Percentiles rank a stretch among this genome's conserved stretches.
Evolutionary conservation across 2,113 vertebrate species (phyloP).

Genomic region (Psittacara wagleri): DNA sequence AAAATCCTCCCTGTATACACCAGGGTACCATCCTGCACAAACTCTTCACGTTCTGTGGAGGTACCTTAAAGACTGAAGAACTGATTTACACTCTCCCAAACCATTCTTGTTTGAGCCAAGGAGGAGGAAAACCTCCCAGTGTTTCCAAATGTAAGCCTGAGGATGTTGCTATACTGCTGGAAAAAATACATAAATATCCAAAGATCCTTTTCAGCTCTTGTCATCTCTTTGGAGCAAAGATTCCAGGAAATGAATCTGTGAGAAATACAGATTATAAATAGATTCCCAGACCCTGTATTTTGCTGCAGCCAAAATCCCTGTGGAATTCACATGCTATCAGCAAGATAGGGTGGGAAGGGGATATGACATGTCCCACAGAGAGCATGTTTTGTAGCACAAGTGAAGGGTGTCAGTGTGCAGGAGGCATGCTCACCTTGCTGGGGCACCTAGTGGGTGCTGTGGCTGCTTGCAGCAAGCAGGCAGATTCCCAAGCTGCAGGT

Average conservation of each 20-base stretch:
- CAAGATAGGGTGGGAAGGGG: background rate
- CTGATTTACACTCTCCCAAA: background rate
- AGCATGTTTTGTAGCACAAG: background rate
- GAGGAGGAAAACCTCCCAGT: background rate
- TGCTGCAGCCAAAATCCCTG: background rate
- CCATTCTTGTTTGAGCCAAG: background rate
- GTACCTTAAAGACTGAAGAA: background rate
- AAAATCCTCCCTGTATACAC: background rate
- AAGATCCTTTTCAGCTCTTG: background rate
- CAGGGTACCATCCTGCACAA: background rate
- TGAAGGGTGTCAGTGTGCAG: background rate
- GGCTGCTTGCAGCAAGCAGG: background rate
- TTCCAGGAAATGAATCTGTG: background rate
- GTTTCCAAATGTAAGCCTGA: background rate
- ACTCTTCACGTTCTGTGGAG: background rate
- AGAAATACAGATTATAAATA: background rate
- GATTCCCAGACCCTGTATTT: background rate
- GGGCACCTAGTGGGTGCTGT: background rate
- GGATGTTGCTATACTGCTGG: background rate
- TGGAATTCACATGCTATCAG: background rate
- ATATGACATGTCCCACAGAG: background rate
- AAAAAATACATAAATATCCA: background rate
- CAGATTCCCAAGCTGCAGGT: background rate
- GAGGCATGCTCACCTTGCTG: background rate
- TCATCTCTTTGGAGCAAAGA: background rate